Evolutionary conservation across 1,140 invertebrate species (phyloP).

Genomic region (Bombus superbus): DNA sequence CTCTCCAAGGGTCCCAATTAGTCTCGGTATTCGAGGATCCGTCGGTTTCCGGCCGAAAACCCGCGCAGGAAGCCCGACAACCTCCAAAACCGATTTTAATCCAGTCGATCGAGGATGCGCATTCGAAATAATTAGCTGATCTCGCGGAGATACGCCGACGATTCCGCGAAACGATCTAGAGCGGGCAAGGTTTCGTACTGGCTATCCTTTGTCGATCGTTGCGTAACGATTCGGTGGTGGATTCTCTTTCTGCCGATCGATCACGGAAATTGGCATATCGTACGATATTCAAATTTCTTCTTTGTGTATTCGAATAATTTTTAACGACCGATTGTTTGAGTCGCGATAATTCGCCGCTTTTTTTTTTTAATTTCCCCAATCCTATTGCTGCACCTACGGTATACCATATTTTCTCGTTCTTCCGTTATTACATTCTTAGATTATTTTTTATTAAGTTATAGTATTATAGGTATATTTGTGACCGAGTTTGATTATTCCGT

Average conservation of each 20-base stretch:
- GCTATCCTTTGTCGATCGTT: conserved; percentile 6
- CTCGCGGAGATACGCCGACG: conserved; percentile 74
- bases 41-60: conserved; percentile 73
- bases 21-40: conserved; percentile 80
- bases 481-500: too few relatives aligned
- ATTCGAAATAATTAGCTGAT: conserved; percentile 83
- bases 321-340: too few relatives aligned
- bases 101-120: conserved; percentile 78
- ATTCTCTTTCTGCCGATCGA: background rate
- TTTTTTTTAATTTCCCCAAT: too few relatives aligned
- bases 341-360: too few relatives aligned
- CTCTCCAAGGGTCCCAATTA: conserved; percentile 81
- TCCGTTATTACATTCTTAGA: too few relatives aligned
- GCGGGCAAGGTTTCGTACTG: background rate
- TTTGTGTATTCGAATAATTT: too few relatives aligned
- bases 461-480: too few relatives aligned
- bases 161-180: conserved; percentile 74
- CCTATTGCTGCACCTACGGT: too few relatives aligned
- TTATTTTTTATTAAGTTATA: too few relatives aligned
- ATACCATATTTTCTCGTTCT: too few relatives aligned
- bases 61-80: conserved; percentile 32
- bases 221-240: conserved; percentile 19
- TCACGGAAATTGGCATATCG: background rate
- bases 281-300: background rate
- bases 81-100: conserved; percentile 74